A percentile compares a stretch with the other conserved stretches of the same genome.
Evolutionary conservation across 2,113 vertebrate species (phyloP).

Genomic region (Lophius piscatorius): DNA sequence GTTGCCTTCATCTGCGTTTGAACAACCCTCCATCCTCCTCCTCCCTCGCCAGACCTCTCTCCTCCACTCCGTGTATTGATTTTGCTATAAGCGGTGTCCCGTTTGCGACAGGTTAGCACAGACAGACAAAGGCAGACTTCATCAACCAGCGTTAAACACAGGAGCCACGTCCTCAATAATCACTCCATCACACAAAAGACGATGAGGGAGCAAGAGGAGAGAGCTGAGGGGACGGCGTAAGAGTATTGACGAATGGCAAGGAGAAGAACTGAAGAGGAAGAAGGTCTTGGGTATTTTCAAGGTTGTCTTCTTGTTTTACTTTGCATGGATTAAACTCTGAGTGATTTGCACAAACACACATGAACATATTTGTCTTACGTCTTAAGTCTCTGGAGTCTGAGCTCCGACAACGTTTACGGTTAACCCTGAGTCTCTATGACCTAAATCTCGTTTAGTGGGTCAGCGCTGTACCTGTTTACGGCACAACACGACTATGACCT

Average conservation of each 20-base stretch:
- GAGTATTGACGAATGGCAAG: constrained; percentile 42
- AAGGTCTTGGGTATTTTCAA: constrained; percentile 28
- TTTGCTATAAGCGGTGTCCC: constrained; percentile 84
- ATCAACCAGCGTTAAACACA: constrained; percentile 82
- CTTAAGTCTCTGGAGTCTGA: constrained; percentile 4
- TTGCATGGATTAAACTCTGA: constrained; percentile 15
- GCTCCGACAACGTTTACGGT: too few species aligned
- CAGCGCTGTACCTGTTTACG: too few species aligned
- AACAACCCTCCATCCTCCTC: constrained; percentile 3
- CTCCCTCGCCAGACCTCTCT: constrained; percentile 17
- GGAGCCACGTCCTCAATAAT: constrained; percentile 80
- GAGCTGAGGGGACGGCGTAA: constrained; percentile 20
- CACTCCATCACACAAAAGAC: constrained; percentile 78
- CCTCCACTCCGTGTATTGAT: constrained; percentile 79
- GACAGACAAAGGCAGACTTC: constrained; percentile 83
- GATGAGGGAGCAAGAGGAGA: constrained; percentile 27
- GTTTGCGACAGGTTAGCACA: constrained; percentile 82
- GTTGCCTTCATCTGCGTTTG: constrained; percentile 40
- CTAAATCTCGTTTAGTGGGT: too few species aligned
- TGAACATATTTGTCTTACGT: not conserved
- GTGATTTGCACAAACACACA: not conserved
- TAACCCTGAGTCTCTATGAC: too few species aligned
- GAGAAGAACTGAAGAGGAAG: constrained; percentile 4
- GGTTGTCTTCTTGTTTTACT: constrained; percentile 42
- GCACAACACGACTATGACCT: too few species aligned